These are phyloP conservation scores for Phalanger gymnotis DNA, from an alignment of 2,797 vertebrate species.

Conservation along the genomic window DNA sequence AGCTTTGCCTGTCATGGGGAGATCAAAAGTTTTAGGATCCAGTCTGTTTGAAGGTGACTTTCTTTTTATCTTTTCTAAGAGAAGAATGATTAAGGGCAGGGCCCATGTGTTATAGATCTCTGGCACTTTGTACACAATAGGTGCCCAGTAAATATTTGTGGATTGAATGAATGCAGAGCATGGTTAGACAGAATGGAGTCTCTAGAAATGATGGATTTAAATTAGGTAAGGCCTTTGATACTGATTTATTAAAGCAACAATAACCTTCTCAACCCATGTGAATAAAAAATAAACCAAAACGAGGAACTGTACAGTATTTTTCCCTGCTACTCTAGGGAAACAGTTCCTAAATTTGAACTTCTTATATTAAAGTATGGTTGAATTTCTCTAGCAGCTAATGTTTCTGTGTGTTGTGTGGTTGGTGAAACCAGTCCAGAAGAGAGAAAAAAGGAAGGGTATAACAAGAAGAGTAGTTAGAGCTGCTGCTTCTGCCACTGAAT, in stretches of 20 bases:
- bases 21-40: neutral
- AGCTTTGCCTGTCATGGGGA: neutral
- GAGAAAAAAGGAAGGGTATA: neutral
- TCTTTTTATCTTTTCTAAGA: conserved; percentile 13
- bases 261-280: neutral
- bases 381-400: neutral
- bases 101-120: neutral
- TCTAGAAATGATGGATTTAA: conserved; percentile 25
- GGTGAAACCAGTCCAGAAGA: neutral
- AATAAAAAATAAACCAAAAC: conserved; percentile 42
- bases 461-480: neutral
- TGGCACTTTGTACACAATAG: conserved; percentile 23
- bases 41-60: neutral
- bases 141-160: neutral
- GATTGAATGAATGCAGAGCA: neutral
- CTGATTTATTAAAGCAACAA: conserved; percentile 30
- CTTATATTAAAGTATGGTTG: neutral
- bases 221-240: conserved; percentile 25
- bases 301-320: neutral
- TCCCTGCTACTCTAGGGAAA: conserved; percentile 32
- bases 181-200: neutral
- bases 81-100: conserved; percentile 36
- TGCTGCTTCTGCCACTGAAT: neutral
- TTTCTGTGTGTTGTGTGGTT: neutral
- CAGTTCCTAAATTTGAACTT: neutral